Evolutionary conservation across 2,888 invertebrate genomes (phyloP).

Genomic region (Erebia ligea): DNA sequence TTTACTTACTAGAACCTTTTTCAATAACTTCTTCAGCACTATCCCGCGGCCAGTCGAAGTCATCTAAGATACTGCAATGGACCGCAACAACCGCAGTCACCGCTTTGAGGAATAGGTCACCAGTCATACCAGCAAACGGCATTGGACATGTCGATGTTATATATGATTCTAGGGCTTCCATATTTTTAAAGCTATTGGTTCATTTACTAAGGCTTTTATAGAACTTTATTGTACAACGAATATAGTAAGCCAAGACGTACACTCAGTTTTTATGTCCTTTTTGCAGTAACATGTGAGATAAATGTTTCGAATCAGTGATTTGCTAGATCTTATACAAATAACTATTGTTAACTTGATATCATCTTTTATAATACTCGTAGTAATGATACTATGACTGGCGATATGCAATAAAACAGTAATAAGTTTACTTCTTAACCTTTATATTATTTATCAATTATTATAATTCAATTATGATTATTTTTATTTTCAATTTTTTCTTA

Average conservation of each 20-base stretch:
- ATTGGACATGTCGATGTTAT: slow-evolving; percentile 53
- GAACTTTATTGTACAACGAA: not conserved
- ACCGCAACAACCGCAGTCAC: slow-evolving; percentile 81
- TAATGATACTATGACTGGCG: not conserved
- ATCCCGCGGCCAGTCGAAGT: slow-evolving; percentile 79
- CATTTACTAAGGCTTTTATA: not conserved
- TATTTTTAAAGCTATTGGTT: slow-evolving; percentile 19
- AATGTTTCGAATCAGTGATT: slow-evolving; percentile 10
- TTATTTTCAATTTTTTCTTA: no score
- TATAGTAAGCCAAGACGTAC: not conserved
- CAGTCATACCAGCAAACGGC: slow-evolving; percentile 54
- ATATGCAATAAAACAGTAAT: slow-evolving; percentile 20
- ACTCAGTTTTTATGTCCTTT: not conserved
- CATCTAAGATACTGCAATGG: slow-evolving; percentile 78
- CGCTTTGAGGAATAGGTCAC: slow-evolving; percentile 78
- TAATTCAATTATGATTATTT: not conserved
- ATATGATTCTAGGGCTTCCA: slow-evolving; percentile 47
- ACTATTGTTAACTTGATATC: slow-evolving; percentile 12
- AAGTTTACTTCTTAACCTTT: not conserved
- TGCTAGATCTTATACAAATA: slow-evolving; percentile 8
- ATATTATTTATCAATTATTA: not conserved
- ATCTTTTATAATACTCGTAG: not conserved
- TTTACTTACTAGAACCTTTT: slow-evolving; percentile 46
- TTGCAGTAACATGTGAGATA: not conserved
- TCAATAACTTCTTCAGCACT: slow-evolving; percentile 48